These are phyloP conservation scores for Pseudotriccus pelzelni DNA, from an alignment of 2,797 vertebrate genomes.

Conservation along the genomic window DNA sequence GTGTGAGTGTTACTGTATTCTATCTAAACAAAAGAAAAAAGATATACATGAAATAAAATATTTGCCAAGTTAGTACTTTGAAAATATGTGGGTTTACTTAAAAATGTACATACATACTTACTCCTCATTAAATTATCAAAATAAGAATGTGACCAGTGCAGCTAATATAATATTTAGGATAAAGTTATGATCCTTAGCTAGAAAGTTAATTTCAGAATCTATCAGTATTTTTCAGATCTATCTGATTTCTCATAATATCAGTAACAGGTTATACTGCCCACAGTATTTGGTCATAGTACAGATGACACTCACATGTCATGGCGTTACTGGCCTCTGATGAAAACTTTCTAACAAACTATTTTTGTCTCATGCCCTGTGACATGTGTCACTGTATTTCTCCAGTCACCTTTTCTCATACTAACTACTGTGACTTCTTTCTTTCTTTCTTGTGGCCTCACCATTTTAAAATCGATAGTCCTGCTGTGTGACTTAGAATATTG, in stretches of 20 bases:
- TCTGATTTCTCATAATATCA: background rate
- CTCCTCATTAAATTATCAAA: background rate
- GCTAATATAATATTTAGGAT: background rate
- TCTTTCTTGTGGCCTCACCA: background rate
- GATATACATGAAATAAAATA: background rate
- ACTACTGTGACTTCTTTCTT: background rate
- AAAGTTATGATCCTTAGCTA: background rate
- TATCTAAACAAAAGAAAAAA: background rate
- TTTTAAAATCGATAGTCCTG: background rate
- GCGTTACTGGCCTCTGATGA: background rate
- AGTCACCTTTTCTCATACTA: background rate
- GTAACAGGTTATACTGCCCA: background rate
- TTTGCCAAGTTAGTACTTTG: background rate
- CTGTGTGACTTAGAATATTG: background rate
- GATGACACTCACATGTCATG: rapidly evolving
- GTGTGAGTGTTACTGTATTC: background rate
- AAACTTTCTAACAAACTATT: background rate
- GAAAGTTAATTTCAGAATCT: background rate
- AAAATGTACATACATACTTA: background rate
- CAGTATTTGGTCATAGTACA: background rate
- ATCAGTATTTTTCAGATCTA: background rate
- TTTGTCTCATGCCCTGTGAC: background rate
- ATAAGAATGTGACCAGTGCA: background rate
- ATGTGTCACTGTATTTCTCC: background rate
- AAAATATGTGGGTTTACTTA: background rate